These are phyloP conservation scores for Mugil cephalus DNA, from an alignment of 2,113 vertebrate genomes.

Conservation along the genomic window DNA sequence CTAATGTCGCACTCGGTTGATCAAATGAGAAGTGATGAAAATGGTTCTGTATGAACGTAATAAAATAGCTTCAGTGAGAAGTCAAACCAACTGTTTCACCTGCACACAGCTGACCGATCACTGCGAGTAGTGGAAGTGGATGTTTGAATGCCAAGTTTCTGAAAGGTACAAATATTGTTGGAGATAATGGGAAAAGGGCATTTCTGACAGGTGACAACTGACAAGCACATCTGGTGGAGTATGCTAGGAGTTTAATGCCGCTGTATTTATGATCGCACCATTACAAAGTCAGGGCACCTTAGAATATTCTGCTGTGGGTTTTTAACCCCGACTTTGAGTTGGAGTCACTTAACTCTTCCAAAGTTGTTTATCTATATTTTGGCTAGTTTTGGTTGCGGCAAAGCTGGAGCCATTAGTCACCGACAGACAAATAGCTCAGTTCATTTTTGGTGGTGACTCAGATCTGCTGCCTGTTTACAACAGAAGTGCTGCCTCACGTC, in stretches of 20 bases:
- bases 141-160: background rate
- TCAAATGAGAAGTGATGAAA: background rate
- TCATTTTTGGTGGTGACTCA: conserved; percentile 48
- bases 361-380: conserved; percentile 34
- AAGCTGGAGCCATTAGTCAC: conserved; percentile 42
- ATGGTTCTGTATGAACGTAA: background rate
- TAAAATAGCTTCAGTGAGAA: background rate
- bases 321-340: background rate
- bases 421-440: conserved; percentile 30
- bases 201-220: conserved; percentile 13
- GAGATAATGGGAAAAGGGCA: background rate
- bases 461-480: conserved; percentile 34
- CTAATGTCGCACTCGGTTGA: background rate
- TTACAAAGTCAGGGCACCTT: background rate
- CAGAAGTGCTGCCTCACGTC: conserved; percentile 29
- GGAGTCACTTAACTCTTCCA: background rate
- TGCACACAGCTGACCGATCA: background rate
- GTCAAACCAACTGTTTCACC: background rate
- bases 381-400: conserved; percentile 11
- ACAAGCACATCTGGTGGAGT: conserved; percentile 1
- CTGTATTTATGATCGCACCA: background rate
- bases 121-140: background rate
- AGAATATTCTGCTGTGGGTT: background rate
- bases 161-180: conserved; percentile 19
- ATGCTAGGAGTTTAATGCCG: background rate